Base-by-base conservation (phyloP, 2,888 invertebrate species). In the Unio pictorum region DNA sequence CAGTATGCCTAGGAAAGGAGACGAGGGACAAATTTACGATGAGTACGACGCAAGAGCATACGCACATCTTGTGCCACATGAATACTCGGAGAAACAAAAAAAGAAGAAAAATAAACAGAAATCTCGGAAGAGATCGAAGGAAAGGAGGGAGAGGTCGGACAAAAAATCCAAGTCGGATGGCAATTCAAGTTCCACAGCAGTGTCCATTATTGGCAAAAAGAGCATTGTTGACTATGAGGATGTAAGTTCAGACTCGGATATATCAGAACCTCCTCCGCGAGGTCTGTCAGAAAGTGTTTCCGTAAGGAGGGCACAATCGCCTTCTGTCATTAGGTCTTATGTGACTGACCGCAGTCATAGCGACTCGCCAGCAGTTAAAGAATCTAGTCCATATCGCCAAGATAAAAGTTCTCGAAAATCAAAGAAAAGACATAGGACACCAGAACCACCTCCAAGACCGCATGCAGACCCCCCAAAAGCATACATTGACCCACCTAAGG, bases 41-140 rank as follows among this genome's bases (percentile, higher is more conserved):
- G 87, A 87, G 73, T 87, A 76, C 73, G 87, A 87, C 75, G 86
- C 87, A 26, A 79, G 86, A 65, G 76, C 84, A 23, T 87, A 87
- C 67, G 72, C 84, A 45, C 84, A 85, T 74, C 73, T 84, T 57
- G 84, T 84, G 34, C 81, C 83, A 20, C 70, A 70, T 57, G 66
- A 69, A 55, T 71, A 67, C 64, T 65, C 68, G 54, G 70, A 71
- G 58, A 74, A 73, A 55, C 73, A 73, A 61, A 77, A 80, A 68
- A 80, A 82, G 34, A 69, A 77, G 62, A 86, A 86, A 74, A 86
- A 83, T 23, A 75, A 78, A 68, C 81, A 79, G 61, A 81, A 83
- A 67, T 76, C 81, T 59, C 75, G 75, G 45, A 77, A 80, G 76
- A 73, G 71, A 68, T 71, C 74, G 63, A 75, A 79, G 73, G 79